Evolutionary conservation across 2,113 vertebrate species (phyloP).

Genomic region (Salvelinus alpinus): DNA sequence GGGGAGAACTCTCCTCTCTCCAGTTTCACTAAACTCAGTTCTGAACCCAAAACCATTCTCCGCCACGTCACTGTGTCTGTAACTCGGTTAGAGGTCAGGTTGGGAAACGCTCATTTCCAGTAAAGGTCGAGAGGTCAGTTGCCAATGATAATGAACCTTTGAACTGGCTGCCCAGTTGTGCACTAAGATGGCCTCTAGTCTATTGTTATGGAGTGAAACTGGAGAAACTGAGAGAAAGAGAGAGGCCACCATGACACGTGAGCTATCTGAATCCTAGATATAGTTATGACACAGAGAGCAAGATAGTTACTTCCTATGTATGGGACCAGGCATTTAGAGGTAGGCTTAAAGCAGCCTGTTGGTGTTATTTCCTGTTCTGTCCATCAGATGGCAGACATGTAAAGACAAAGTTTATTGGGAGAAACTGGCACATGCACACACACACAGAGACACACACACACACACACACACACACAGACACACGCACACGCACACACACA

Average conservation of each 20-base stretch:
- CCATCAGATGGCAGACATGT: conserved; percentile 55
- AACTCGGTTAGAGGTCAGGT: conserved; percentile 2
- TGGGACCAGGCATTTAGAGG: background rate
- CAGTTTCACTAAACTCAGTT: conserved; percentile 8
- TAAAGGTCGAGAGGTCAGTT: conserved; percentile 2
- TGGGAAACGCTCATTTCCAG: background rate
- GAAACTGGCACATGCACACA: background rate
- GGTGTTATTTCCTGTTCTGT: background rate
- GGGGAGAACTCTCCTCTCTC: background rate
- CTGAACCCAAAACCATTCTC: background rate
- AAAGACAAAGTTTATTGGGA: background rate
- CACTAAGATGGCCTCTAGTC: conserved; percentile 34
- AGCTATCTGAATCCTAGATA: conserved; percentile 47
- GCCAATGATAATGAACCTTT: conserved; percentile 32
- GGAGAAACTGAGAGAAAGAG: conserved; percentile 33
- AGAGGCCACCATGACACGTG: conserved; percentile 46
- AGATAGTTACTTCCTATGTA: background rate
- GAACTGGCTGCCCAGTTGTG: conserved; percentile 31
- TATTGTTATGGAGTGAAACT: conserved; percentile 58
- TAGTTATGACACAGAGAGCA: conserved; percentile 42
- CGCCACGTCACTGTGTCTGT: background rate
- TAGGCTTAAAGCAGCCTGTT: background rate
- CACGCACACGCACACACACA: too few relatives aligned
- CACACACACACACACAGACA: too few relatives aligned
- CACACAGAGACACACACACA: too few relatives aligned